These are phyloP conservation scores for Amyelois transitella DNA, from an alignment of 1,140 invertebrate species.

Conservation along the genomic window DNA sequence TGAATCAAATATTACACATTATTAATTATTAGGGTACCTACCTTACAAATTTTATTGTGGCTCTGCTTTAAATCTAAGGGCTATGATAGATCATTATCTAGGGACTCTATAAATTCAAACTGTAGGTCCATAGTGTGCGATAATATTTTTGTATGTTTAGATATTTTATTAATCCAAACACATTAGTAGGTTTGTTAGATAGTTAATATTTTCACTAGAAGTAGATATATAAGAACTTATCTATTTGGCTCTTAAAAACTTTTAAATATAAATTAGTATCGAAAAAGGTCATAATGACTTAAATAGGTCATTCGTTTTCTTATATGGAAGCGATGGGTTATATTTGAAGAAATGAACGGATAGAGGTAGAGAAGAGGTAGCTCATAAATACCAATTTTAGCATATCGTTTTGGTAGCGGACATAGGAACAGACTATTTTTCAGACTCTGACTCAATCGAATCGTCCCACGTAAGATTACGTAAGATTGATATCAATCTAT, in stretches of 20 bases:
- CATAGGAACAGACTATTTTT: constrained; percentile 25
- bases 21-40: too few species aligned
- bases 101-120: too few species aligned
- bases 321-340: background rate
- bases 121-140: too few species aligned
- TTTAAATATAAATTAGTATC: background rate
- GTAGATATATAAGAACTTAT: too few species aligned
- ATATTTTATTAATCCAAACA: too few species aligned
- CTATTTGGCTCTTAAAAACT: too few species aligned
- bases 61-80: too few species aligned
- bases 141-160: too few species aligned
- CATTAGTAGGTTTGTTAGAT: too few species aligned
- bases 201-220: too few species aligned
- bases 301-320: background rate
- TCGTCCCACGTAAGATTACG: constrained; percentile 44
- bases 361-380: constrained; percentile 12
- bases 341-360: background rate
- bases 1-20: background rate
- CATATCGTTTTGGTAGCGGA: constrained; percentile 39
- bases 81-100: too few species aligned
- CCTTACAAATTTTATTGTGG: too few species aligned
- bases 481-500: constrained; percentile 17
- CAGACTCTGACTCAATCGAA: constrained; percentile 32
- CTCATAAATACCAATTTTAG: constrained; percentile 49
- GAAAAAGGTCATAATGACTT: background rate